A percentile compares a stretch with the other conserved stretches of the same genome.
These are phyloP conservation scores for Tapera naevia DNA, from an alignment of 2,797 vertebrate genomes.

Conservation along the genomic window DNA sequence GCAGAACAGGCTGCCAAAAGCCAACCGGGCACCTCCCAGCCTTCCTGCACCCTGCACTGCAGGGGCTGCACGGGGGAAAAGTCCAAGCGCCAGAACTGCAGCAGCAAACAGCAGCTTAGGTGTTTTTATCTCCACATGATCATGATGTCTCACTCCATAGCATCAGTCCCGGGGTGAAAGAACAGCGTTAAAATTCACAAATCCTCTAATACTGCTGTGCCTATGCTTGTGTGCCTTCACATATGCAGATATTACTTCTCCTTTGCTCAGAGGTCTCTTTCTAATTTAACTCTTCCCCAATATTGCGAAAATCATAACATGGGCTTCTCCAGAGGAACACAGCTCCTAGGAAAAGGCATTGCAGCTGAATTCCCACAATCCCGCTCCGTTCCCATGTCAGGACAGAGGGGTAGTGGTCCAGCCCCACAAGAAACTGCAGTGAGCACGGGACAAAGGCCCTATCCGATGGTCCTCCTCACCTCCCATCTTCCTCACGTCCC, in stretches of 20 bases:
- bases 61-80: rapidly evolving
- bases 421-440: background rate
- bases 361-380: background rate
- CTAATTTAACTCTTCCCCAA: conserved; percentile 47
- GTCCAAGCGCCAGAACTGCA: background rate
- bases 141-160: background rate
- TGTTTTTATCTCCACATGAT: background rate
- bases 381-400: rapidly evolving
- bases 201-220: conserved; percentile 40
- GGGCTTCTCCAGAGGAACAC: conserved; percentile 2
- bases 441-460: background rate
- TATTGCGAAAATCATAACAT: conserved; percentile 38
- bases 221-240: background rate
- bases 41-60: background rate
- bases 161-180: background rate
- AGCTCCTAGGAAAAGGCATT: background rate
- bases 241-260: conserved; percentile 52
- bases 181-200: conserved; percentile 21
- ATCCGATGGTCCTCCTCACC: too few relatives aligned
- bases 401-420: rapidly evolving
- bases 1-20: background rate
- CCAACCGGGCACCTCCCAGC: rapidly evolving
- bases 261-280: conserved; percentile 55
- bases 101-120: background rate
- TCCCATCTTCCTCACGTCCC: background rate